A percentile compares a stretch with the other conserved stretches of the same genome.
These are phyloP conservation scores for Phymatocera aterrima DNA, from an alignment of 2,888 invertebrate genomes.

Conservation along the genomic window DNA sequence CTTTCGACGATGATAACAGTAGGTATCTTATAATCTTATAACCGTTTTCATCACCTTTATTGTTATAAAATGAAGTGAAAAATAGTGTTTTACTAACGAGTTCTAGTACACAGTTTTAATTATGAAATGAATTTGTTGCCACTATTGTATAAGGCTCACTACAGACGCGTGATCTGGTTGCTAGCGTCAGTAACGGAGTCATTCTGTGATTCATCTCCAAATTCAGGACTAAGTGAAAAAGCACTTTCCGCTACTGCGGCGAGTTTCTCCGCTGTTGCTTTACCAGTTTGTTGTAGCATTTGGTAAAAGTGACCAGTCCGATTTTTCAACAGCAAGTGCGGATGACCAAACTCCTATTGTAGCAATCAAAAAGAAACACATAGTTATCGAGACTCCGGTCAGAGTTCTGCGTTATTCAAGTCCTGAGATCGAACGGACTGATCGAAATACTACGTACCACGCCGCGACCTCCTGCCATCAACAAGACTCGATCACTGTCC, in stretches of 20 bases:
- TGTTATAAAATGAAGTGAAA: too few species aligned
- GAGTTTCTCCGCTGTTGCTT: slow-evolving; percentile 71
- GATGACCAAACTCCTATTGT: slow-evolving; percentile 82
- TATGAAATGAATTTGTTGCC: too few species aligned
- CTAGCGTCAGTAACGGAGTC: not conserved
- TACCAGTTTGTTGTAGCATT: slow-evolving; percentile 84
- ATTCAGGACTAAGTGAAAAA: not conserved
- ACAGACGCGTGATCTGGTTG: not conserved
- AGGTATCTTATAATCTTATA: too few species aligned
- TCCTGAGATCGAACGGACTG: not conserved
- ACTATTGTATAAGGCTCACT: not conserved
- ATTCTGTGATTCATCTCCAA: not conserved
- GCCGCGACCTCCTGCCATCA: slow-evolving; percentile 88
- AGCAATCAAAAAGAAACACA: not conserved
- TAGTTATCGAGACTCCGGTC: not conserved
- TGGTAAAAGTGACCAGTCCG: slow-evolving; percentile 79
- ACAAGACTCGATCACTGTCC: slow-evolving; percentile 92
- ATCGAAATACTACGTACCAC: slow-evolving; percentile 71
- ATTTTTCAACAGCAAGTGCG: slow-evolving; percentile 80
- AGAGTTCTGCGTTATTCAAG: not conserved
- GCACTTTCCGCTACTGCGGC: not conserved
- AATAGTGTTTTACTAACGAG: too few species aligned
- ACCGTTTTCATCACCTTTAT: too few species aligned
- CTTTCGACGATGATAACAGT: too few species aligned
- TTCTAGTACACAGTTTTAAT: too few species aligned